Percentiles rank a stretch among this genome's conserved stretches.
Evolutionary conservation across 2,797 vertebrate species (phyloP).

Genomic region (Melanogrammus aeglefinus): DNA sequence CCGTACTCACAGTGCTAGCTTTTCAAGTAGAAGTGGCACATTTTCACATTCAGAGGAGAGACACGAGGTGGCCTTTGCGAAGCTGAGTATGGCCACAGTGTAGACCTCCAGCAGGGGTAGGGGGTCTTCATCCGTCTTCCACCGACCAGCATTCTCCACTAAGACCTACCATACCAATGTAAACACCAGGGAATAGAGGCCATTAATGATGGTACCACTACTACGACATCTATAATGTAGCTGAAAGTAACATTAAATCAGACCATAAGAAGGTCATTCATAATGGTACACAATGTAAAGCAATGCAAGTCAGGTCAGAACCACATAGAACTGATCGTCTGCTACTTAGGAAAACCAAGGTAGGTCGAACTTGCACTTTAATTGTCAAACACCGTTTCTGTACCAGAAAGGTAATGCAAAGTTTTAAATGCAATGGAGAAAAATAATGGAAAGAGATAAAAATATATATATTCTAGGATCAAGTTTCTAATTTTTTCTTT

Average conservation of each 20-base stretch:
- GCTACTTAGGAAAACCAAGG: not conserved
- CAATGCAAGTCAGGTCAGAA: not conserved
- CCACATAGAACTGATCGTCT: not conserved
- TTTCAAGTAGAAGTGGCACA: conserved; percentile 94
- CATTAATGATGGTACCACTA: not conserved
- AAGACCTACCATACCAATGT: conserved; percentile 75
- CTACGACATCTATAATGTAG: not conserved
- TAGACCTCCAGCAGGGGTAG: conserved; percentile 95
- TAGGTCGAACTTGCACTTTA: not conserved
- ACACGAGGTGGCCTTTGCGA: conserved; percentile 87
- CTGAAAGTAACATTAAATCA: not conserved
- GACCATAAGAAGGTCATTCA: not conserved
- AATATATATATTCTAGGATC: too few species aligned
- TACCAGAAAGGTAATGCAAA: not conserved
- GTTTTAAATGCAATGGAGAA: not conserved
- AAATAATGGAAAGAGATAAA: not conserved
- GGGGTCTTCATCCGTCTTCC: conserved; percentile 94
- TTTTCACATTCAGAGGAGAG: conserved; percentile 98
- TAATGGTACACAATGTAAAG: not conserved
- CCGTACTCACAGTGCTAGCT: conserved; percentile 93
- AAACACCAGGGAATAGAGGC: not conserved
- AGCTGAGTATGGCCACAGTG: conserved; percentile 92
- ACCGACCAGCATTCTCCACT: conserved; percentile 93
- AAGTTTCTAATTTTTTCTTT: too few species aligned
- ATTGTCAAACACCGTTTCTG: not conserved